These are phyloP conservation scores for Ephestia elutella DNA, from an alignment of 1,140 invertebrate genomes.

Conservation along the genomic window DNA sequence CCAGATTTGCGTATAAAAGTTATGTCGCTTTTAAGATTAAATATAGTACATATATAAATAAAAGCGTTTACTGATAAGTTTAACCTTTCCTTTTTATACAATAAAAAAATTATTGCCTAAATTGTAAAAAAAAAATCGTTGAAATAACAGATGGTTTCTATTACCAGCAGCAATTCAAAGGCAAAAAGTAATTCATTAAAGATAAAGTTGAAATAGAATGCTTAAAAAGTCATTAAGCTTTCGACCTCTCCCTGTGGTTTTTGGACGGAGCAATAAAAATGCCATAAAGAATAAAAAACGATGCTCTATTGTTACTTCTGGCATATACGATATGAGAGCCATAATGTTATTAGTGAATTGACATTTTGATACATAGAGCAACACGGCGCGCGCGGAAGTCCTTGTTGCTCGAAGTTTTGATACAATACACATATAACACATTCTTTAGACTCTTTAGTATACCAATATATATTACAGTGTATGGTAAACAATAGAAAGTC, in stretches of 20 bases:
- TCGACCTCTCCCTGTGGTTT: background rate
- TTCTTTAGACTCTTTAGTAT: too few relatives aligned
- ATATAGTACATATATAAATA: too few relatives aligned
- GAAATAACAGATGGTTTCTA: constrained; percentile 4
- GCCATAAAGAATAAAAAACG: background rate
- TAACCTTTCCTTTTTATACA: too few relatives aligned
- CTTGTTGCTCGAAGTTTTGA: too few relatives aligned
- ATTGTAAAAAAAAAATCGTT: too few relatives aligned
- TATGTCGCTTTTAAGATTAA: background rate
- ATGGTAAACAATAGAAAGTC: too few relatives aligned
- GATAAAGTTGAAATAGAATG: constrained; percentile 12
- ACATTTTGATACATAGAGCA: too few relatives aligned
- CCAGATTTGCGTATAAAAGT: background rate
- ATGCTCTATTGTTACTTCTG: background rate
- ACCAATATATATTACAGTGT: too few relatives aligned
- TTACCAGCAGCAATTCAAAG: constrained; percentile 3
- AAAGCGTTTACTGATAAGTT: too few relatives aligned
- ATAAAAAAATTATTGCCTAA: too few relatives aligned
- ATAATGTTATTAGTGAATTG: background rate
- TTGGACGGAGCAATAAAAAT: constrained; percentile 11
- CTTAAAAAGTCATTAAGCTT: constrained; percentile 17
- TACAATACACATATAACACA: background rate
- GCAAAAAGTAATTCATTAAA: constrained; percentile 7
- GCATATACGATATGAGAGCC: background rate
- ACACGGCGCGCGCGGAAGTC: too few relatives aligned